These are phyloP conservation scores for Spisula subtruncata DNA, from an alignment of 2,888 invertebrate species.

Conservation along the genomic window DNA sequence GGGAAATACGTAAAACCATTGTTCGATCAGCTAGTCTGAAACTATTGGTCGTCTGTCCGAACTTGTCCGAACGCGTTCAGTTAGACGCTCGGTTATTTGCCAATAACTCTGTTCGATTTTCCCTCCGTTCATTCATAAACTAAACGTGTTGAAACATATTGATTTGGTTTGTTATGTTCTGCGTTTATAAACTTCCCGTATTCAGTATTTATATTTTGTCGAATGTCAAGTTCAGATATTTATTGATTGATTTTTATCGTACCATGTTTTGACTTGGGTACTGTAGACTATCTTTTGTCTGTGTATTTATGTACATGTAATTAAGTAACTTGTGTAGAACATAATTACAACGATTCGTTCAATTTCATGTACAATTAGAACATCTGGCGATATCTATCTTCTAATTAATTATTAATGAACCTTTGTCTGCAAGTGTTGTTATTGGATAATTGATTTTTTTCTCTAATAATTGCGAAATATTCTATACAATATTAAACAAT, in stretches of 20 bases:
- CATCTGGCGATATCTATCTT: not conserved
- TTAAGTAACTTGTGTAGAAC: not conserved
- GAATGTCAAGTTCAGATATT: slow-evolving; percentile 17
- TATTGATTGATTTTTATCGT: slow-evolving; percentile 14
- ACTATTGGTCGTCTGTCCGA: slow-evolving; percentile 55
- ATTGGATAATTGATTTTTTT: slow-evolving; percentile 8
- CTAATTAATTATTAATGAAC: slow-evolving; percentile 1
- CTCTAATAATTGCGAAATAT: not conserved
- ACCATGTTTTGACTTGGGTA: not conserved
- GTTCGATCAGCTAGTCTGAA: slow-evolving; percentile 30
- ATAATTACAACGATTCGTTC: not conserved
- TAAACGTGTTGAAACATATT: slow-evolving; percentile 56
- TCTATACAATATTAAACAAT: not conserved
- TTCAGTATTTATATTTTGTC: not conserved
- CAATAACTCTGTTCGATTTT: slow-evolving; percentile 38
- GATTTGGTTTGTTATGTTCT: not conserved
- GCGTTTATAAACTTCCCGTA: not conserved
- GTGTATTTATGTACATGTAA: not conserved
- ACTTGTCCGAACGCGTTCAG: slow-evolving; percentile 60
- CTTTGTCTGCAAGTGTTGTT: not conserved
- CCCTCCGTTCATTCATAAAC: slow-evolving; percentile 70
- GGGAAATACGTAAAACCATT: slow-evolving; percentile 65
- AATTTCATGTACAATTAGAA: not conserved
- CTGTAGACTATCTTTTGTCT: not conserved
- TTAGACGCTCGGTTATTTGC: slow-evolving; percentile 47